phyloP scores from a whole-genome alignment of 2,888 invertebrate species.

The Synanthedon vespiformis region DNA sequence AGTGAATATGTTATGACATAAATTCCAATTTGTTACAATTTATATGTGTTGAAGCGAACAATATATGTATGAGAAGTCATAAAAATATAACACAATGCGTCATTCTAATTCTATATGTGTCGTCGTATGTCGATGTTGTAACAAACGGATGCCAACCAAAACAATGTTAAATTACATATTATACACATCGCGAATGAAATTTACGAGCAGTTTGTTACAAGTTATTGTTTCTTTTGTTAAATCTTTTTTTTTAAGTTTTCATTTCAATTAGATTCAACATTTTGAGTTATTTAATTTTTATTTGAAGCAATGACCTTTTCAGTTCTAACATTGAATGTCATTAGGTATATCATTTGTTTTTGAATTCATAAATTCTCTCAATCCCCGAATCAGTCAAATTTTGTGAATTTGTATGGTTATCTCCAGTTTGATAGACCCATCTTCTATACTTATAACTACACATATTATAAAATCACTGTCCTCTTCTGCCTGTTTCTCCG shows the following conservation, averaged over 20 bases:
- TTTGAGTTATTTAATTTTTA: no score
- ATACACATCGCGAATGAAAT: not conserved
- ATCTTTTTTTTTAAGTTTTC: not conserved
- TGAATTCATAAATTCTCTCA: no score
- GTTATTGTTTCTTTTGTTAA: not conserved
- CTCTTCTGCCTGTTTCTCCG: no score
- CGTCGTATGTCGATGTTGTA: not conserved
- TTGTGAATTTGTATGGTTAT: not conserved
- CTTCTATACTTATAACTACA: no score
- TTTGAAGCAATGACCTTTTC: no score
- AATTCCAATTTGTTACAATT: not conserved
- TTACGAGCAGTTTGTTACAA: constrained; percentile 1
- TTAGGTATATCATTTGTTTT: no score
- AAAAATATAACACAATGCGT: constrained; percentile 2
- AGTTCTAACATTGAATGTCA: no score
- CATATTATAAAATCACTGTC: no score
- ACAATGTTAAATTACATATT: not conserved
- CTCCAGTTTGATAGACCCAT: not conserved
- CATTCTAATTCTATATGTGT: constrained; percentile 4
- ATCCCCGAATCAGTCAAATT: not conserved
- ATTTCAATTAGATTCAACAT: no score
- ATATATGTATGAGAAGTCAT: not conserved
- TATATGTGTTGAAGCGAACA: not conserved
- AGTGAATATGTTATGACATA: no score
- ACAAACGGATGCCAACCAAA: not conserved